These are phyloP conservation scores for Tragulus kanchil DNA, from an alignment of 2,113 vertebrate genomes.

Conservation along the genomic window DNA sequence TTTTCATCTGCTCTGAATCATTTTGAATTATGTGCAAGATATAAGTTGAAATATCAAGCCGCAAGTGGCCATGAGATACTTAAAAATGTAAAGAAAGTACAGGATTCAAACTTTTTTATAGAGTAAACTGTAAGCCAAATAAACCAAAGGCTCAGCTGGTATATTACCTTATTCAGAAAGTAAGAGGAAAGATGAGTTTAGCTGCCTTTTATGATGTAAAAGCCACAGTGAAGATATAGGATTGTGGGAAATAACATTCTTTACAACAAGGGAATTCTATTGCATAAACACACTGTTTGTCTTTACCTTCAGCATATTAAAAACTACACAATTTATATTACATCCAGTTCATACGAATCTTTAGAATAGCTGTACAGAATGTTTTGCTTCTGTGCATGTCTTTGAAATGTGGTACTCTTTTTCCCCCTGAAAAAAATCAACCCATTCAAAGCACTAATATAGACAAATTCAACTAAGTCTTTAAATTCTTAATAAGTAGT, in stretches of 20 bases:
- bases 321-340: conserved; percentile 30
- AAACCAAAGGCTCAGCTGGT: background rate
- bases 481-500: conserved; percentile 61
- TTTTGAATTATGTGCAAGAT: background rate
- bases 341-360: conserved; percentile 48
- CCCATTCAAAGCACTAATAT: conserved; percentile 17
- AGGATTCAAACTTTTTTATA: background rate
- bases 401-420: conserved; percentile 54
- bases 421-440: conserved; percentile 21
- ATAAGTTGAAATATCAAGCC: background rate
- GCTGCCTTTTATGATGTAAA: background rate
- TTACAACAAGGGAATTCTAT: conserved; percentile 31
- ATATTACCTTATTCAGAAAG: background rate
- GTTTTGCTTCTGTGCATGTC: conserved; percentile 53
- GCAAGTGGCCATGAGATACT: background rate
- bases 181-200: background rate
- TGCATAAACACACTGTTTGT: conserved; percentile 36
- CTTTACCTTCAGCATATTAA: conserved; percentile 29
- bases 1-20: background rate
- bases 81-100: background rate
- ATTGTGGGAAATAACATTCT: background rate
- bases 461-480: background rate
- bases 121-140: background rate
- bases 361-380: conserved; percentile 16
- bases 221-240: conserved; percentile 4